Conservation (phyloP, 2,797 vertebrate genomes). For the Bovichtus diacanthus region DNA sequence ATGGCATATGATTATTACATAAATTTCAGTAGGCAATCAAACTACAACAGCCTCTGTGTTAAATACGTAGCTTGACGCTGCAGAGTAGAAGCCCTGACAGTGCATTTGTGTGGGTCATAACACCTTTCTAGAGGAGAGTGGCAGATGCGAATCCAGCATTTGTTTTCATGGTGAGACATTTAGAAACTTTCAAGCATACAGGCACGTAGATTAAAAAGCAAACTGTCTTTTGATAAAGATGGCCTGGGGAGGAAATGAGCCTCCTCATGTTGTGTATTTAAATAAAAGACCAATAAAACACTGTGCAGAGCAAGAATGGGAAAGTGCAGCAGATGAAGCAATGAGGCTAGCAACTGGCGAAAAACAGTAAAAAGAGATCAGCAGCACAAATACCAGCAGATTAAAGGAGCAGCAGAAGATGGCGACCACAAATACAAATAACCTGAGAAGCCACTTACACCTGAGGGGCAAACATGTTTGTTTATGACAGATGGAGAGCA, state of each 20-base stretch:
- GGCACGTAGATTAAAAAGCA: conserved; percentile 35
- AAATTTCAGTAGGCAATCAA: conserved; percentile 47
- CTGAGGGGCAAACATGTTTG: conserved; percentile 60
- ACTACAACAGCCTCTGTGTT: conserved; percentile 25
- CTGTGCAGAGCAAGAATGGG: conserved; percentile 22
- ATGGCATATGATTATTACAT: conserved; percentile 58
- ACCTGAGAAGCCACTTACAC: conserved; percentile 41
- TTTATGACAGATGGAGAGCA: conserved; percentile 71
- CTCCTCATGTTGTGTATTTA: conserved; percentile 40
- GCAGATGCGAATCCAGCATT: conserved; percentile 49
- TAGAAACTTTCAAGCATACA: conserved; percentile 27
- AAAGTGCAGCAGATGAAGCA: conserved; percentile 45
- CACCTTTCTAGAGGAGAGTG: conserved; percentile 33
- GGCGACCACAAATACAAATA: conserved; percentile 21
- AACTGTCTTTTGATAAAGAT: conserved; percentile 31
- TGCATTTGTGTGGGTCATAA: conserved; percentile 17
- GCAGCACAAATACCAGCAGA: conserved; percentile 11
- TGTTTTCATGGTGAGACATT: conserved; percentile 42
- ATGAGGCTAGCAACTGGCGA: conserved; percentile 22
- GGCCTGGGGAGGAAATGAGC: conserved; percentile 16
- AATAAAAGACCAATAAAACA: conserved; percentile 61
- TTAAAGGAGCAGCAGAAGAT: conserved; percentile 34
- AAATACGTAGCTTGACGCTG: conserved; percentile 24
- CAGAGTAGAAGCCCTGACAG: conserved; percentile 21
- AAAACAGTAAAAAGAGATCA: conserved; percentile 37